phyloP scores from a whole-genome alignment of 2,888 invertebrate genomes.

The Lithosia quadra region DNA sequence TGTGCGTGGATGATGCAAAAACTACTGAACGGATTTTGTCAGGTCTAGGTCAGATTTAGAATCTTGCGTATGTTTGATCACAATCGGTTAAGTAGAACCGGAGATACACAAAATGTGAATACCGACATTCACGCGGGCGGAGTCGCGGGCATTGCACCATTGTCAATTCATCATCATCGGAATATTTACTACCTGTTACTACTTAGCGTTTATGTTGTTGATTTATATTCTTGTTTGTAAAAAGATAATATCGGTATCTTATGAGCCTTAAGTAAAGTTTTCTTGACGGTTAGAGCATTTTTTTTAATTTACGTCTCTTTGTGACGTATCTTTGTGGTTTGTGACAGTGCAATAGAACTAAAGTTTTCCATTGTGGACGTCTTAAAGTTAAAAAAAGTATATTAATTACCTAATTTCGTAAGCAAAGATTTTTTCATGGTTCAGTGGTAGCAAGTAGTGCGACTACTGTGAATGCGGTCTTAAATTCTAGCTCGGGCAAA shows the following conservation, averaged over 20 bases:
- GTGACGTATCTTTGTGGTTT: conserved; percentile 5
- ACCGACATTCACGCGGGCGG: too few relatives aligned
- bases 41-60: too few relatives aligned
- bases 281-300: not conserved
- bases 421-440: not conserved
- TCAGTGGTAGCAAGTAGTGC: not conserved
- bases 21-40: too few relatives aligned
- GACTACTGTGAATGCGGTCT: too few relatives aligned
- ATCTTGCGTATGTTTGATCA: too few relatives aligned
- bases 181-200: not conserved
- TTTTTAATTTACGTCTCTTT: not conserved
- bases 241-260: not conserved
- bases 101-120: too few relatives aligned
- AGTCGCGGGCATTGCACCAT: too few relatives aligned
- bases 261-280: not conserved
- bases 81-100: too few relatives aligned
- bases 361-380: not conserved
- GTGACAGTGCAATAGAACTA: not conserved
- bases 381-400: not conserved
- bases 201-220: not conserved
- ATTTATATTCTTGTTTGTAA: not conserved
- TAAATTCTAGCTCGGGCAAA: too few relatives aligned
- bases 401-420: not conserved
- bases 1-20: too few relatives aligned
- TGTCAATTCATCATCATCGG: not conserved